Conservation (phyloP, 2,888 invertebrate species). For the Ophraella communa region DNA sequence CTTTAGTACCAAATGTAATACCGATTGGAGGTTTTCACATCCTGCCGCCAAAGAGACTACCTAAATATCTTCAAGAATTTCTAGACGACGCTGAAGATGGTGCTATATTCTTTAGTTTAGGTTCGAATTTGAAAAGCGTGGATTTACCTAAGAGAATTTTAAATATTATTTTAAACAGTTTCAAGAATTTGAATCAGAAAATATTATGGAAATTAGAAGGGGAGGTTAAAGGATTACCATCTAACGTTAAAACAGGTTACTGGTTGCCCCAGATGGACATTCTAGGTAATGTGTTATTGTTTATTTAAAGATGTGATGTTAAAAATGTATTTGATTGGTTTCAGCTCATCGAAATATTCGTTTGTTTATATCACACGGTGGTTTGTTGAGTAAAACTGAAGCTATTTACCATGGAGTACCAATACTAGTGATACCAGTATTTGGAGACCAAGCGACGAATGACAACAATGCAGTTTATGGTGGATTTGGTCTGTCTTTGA, state of each 20-base stretch:
- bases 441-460: slow-evolving; percentile 43
- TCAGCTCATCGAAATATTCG: slow-evolving; percentile 43
- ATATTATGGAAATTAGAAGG: slow-evolving; percentile 83
- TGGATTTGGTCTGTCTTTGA: slow-evolving; percentile 19
- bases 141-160: slow-evolving; percentile 68
- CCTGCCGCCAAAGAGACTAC: slow-evolving; percentile 44
- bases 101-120: slow-evolving; percentile 78
- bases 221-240: slow-evolving; percentile 63
- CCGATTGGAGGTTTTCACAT: slow-evolving; percentile 66
- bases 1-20: slow-evolving; percentile 64
- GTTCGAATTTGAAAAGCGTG: slow-evolving; percentile 74
- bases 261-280: slow-evolving; percentile 83
- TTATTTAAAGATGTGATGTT: neutral
- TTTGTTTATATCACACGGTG: slow-evolving; percentile 44
- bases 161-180: slow-evolving; percentile 66
- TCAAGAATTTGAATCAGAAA: slow-evolving; percentile 69
- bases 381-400: slow-evolving; percentile 43
- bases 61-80: slow-evolving; percentile 60
- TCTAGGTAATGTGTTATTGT: slow-evolving; percentile 68
- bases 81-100: slow-evolving; percentile 70
- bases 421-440: slow-evolving; percentile 41
- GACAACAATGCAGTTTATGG: slow-evolving; percentile 12
- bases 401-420: slow-evolving; percentile 42
- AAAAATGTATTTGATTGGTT: neutral
- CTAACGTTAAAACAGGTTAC: slow-evolving; percentile 68